Evolutionary conservation across 2,113 vertebrate genomes (phyloP).

Genomic region (Chloebia gouldiae): DNA sequence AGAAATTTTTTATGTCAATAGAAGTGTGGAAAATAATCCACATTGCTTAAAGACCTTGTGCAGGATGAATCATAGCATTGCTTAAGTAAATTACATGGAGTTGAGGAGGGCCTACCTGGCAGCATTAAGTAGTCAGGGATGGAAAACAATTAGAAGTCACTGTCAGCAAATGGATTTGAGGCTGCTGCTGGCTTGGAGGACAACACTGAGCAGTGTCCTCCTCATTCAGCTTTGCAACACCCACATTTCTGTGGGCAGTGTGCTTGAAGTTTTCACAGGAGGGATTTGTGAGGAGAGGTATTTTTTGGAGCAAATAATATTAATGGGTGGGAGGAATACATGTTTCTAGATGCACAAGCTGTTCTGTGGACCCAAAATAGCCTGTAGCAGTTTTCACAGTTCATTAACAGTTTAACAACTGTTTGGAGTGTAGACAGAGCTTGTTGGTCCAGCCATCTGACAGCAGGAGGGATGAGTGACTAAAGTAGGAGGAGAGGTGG

Average conservation of each 20-base stretch:
- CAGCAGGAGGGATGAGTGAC: background rate
- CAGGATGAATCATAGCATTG: background rate
- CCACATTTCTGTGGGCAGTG: background rate
- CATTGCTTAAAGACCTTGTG: background rate
- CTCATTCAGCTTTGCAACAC: background rate
- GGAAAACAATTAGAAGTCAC: background rate
- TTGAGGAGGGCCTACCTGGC: background rate
- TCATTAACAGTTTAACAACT: slow-evolving; percentile 10
- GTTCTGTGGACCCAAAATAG: slow-evolving; percentile 9
- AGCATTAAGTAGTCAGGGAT: background rate
- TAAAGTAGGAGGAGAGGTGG: background rate
- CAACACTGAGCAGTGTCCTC: background rate
- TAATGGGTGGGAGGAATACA: background rate
- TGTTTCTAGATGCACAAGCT: background rate
- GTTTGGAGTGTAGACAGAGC: background rate
- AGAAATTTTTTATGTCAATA: background rate
- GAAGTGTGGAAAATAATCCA: background rate
- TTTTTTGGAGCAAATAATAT: background rate
- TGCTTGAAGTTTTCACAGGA: background rate
- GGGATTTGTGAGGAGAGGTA: background rate
- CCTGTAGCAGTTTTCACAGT: slow-evolving; percentile 17
- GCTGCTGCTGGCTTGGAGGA: background rate
- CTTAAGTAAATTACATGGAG: background rate
- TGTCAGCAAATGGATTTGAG: background rate
- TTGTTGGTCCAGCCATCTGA: background rate